A percentile compares a stretch with the other conserved stretches of the same genome.
Evolutionary conservation across 2,888 invertebrate genomes (phyloP).

Genomic region (Lycophotia porphyrea): DNA sequence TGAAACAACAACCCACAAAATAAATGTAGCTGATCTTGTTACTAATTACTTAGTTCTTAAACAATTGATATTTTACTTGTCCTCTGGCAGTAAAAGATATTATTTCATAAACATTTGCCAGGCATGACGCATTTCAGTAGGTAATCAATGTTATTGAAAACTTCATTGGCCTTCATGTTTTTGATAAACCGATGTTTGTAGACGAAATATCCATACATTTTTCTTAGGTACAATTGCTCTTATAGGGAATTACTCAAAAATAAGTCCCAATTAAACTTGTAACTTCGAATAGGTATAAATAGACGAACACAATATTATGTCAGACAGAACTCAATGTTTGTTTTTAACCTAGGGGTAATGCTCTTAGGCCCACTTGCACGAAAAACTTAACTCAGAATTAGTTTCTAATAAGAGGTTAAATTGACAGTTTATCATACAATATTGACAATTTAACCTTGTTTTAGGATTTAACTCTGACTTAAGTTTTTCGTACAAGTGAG

Average conservation of each 20-base stretch:
- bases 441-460: no score
- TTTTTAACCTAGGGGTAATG: not conserved
- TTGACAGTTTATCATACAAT: no score
- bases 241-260: slow-evolving; percentile 18
- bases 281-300: not conserved
- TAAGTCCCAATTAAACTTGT: slow-evolving; percentile 16
- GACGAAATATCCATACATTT: slow-evolving; percentile 20
- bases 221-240: slow-evolving; percentile 19
- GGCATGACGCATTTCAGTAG: slow-evolving; percentile 18
- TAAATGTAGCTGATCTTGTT: not conserved
- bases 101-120: slow-evolving; percentile 32
- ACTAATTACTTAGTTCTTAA: not conserved
- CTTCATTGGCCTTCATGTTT: slow-evolving; percentile 24
- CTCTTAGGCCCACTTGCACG: no score
- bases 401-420: no score
- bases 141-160: slow-evolving; percentile 19
- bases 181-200: slow-evolving; percentile 22
- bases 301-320: slow-evolving; percentile 9
- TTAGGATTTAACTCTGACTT: no score
- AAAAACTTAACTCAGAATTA: no score
- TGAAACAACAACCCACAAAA: not conserved
- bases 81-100: slow-evolving; percentile 10
- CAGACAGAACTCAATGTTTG: slow-evolving; percentile 11
- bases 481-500: no score
- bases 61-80: not conserved